Evolutionary conservation across 2,113 vertebrate species (phyloP), one percentile per base, ranked within the genome.

Genomic region (Poeciliopsis occidentalis): DNA sequence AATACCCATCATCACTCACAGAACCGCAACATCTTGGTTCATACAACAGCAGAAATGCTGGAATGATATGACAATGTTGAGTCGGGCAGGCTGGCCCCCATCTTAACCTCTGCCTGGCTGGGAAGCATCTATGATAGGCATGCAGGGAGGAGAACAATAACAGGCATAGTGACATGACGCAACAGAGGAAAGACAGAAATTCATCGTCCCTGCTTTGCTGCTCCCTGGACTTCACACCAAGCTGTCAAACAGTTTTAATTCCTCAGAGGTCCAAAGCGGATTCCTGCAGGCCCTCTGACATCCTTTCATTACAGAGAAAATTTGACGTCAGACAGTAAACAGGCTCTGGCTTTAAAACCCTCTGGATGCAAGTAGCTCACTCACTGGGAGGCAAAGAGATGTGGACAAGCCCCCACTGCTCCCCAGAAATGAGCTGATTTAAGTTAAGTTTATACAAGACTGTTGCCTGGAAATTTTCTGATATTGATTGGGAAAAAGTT

Each of bases 71-170:
- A 41, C 11, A 54, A 57, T 62, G 51, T 32, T 30, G 37, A 60
- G 5, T 65, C 47, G 57, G 30, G 37, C 19, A 67, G n/a, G 29
- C 64, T 70, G 69, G 71, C 69, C 60, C 64, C 32, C 47, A 69
- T 64, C 54, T 70, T 41, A 67, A 34, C 73, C 62, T 70, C 82
- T 81, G 85, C 89, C 37, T 85, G 82, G 81, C 69, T 71, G 74
- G 81, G 80, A 80, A 81, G 71, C 71, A 89, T 87, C 85, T 89
- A 90, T 94, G 90, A 88, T 73, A 85, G 85, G 92, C 82, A 91
- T 86, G 88, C 86, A 79, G 81, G 75, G 83, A 44, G 60, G 75
- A 75, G 85, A 90, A 90, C 87, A 90, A 80, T 65, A 85, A 81
- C 82, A 81, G 73, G 69, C 87, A 44, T 27, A 80, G 87, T 74